Conservation (phyloP, 1,140 invertebrate genomes). For the Mamestra configurata region DNA sequence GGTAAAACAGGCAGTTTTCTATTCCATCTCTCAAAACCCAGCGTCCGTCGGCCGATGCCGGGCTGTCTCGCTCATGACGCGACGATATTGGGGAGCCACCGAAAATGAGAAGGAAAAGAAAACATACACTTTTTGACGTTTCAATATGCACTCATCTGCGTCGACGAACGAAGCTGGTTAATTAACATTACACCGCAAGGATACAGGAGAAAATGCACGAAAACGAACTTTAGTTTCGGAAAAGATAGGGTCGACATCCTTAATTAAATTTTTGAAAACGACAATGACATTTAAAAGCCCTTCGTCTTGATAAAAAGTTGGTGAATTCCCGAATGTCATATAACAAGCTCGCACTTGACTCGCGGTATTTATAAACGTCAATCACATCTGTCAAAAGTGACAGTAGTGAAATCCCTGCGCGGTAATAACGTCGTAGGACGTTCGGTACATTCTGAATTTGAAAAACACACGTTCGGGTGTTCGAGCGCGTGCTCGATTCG, state of each 20-base stretch:
- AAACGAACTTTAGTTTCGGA: constrained; percentile 57
- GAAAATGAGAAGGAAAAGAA: constrained; percentile 86
- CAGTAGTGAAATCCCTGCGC: constrained; percentile 84
- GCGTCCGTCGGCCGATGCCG: constrained; percentile 46
- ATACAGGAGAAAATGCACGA: constrained; percentile 57
- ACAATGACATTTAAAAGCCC: constrained; percentile 75
- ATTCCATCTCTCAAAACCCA: constrained; percentile 79
- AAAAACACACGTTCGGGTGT: constrained; percentile 82
- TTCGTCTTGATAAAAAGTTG: constrained; percentile 74
- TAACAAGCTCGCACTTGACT: constrained; percentile 83
- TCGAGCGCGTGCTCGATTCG: constrained; percentile 81
- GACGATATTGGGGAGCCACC: constrained; percentile 82
- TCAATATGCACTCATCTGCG: constrained; percentile 86
- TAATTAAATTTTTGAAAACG: constrained; percentile 46
- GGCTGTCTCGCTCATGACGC: constrained; percentile 73
- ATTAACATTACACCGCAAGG: constrained; percentile 77
- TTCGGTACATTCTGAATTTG: constrained; percentile 75
- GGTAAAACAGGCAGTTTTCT: constrained; percentile 79
- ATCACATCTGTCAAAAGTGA: constrained; percentile 85
- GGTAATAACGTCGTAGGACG: constrained; percentile 81
- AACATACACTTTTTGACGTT: constrained; percentile 81
- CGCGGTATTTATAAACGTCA: constrained; percentile 83
- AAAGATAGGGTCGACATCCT: constrained; percentile 17
- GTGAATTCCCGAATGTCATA: constrained; percentile 61
- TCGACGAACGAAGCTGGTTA: constrained; percentile 62